phyloP scores from a whole-genome alignment of 2,888 invertebrate species.

The Penaeus monodon region DNA sequence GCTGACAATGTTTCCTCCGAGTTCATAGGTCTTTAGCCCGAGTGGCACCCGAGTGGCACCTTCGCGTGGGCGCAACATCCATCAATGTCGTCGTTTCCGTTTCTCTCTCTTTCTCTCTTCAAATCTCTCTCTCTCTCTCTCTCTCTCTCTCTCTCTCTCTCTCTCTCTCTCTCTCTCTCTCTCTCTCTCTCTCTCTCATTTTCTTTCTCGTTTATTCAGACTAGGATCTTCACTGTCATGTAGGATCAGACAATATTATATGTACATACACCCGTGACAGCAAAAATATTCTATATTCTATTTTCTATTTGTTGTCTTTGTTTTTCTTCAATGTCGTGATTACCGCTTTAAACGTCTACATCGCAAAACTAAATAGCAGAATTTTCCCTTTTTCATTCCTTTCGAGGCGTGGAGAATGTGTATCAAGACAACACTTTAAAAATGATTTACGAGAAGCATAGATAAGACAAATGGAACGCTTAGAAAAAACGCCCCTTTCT shows the following conservation, averaged over 20 bases:
- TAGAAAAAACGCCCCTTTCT: neutral
- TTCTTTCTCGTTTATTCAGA: too few relatives aligned
- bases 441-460: neutral
- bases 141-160: conserved; percentile 11
- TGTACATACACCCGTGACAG: too few relatives aligned
- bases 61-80: conserved; percentile 21
- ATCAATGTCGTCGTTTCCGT: conserved; percentile 40
- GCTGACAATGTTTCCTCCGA: conserved; percentile 14
- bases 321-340: too few relatives aligned
- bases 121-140: neutral
- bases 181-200: conserved; percentile 14
- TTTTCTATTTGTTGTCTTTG: too few relatives aligned
- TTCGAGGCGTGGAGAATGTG: too few relatives aligned
- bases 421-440: neutral
- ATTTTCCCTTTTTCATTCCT: too few relatives aligned
- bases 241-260: too few relatives aligned
- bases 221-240: too few relatives aligned
- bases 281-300: too few relatives aligned
- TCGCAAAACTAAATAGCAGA: too few relatives aligned
- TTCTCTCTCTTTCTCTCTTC: neutral
- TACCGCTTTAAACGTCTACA: too few relatives aligned
- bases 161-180: conserved; percentile 35
- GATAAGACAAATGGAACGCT: conserved; percentile 2
- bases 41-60: conserved; percentile 19
- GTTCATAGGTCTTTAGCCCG: conserved; percentile 26